Evolutionary conservation across 2,888 invertebrate genomes (phyloP).

Genomic region (Thymelicus lineola): DNA sequence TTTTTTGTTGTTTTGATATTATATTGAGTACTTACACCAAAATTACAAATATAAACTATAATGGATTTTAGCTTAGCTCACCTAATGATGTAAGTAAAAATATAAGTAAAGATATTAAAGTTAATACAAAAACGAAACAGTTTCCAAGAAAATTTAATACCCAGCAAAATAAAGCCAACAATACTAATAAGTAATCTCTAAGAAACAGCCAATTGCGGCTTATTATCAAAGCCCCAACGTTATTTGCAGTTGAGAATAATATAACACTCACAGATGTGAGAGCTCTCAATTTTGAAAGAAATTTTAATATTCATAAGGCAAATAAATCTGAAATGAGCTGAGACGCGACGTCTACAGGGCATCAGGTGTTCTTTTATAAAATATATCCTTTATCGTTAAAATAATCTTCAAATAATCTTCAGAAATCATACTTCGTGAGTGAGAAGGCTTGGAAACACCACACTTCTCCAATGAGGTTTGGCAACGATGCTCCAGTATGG

Average conservation of each 20-base stretch:
- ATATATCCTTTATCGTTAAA: constrained; percentile 2
- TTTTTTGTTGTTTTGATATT: too few species aligned
- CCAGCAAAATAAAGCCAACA: not conserved
- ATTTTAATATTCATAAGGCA: constrained; percentile 69
- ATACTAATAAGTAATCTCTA: constrained; percentile 40
- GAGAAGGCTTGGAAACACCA: too few species aligned
- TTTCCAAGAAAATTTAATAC: not conserved
- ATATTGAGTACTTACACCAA: not conserved
- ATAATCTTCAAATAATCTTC: not conserved
- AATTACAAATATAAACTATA: too few species aligned
- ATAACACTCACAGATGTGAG: constrained; percentile 63
- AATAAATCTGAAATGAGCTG: constrained; percentile 54
- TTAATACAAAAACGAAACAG: not conserved
- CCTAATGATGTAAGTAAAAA: too few species aligned
- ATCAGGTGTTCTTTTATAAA: constrained; percentile 14
- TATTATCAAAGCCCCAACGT: constrained; percentile 56
- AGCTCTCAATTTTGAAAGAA: constrained; percentile 60
- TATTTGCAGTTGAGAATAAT: constrained; percentile 58
- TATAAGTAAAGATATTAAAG: too few species aligned
- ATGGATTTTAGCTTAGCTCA: too few species aligned
- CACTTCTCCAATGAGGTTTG: too few species aligned
- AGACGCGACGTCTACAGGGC: constrained; percentile 27
- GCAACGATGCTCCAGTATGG: too few species aligned
- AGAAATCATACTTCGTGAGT: too few species aligned
- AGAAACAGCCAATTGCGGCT: constrained; percentile 57